Evolutionary conservation across 2,888 invertebrate genomes (phyloP), one percentile per base, ranked within the genome.

Genomic region (Plebejus argus): DNA sequence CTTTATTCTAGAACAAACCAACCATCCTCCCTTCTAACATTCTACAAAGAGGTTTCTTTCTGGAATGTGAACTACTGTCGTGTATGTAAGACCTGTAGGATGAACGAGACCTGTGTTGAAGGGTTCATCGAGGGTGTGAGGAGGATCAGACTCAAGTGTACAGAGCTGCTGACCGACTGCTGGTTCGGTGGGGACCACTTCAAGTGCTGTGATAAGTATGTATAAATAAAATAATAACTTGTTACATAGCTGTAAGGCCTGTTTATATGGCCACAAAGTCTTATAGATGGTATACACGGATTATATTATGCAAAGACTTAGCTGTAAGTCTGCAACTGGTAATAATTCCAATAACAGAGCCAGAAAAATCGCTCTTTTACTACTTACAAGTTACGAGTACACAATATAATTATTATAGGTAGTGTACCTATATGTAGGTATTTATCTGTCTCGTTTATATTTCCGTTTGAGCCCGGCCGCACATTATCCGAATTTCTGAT

Each of bases 151-250:
- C 82, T 87, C 56, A 84, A 86, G 18, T 94, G 94, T 75, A 79
- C 85, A 1, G 87, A 88, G 1, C 78, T 94, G 45, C 80, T 94
- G 61, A 86, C 86, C 0, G 85, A 89, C 3, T 94, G 94, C 79
- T 91, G 89, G 86, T 94, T 91, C 90, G 86, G 84, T 53, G 86
- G 84, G 0, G 80, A 86, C 45, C 81, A 82, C 0, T 92, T 92
- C 76, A 81, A 82, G 2, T 94, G 93, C 78, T 94, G 93, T 84
- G 90, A 93, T 20, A 89, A 87, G 92, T 90, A 78, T 75, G 53
- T 53, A 53, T 53, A 18, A 4, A 12, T 49, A 15, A 58, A 8
- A 5, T 58, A 5, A 58, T 58, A 4, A 15, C 53, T 53, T 18
- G 18, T 5, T 53, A 53, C 15, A 18, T 53, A 15, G 49, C 18